phyloP scores from a whole-genome alignment of 2,113 vertebrate genomes.

The Alethe diademata region DNA sequence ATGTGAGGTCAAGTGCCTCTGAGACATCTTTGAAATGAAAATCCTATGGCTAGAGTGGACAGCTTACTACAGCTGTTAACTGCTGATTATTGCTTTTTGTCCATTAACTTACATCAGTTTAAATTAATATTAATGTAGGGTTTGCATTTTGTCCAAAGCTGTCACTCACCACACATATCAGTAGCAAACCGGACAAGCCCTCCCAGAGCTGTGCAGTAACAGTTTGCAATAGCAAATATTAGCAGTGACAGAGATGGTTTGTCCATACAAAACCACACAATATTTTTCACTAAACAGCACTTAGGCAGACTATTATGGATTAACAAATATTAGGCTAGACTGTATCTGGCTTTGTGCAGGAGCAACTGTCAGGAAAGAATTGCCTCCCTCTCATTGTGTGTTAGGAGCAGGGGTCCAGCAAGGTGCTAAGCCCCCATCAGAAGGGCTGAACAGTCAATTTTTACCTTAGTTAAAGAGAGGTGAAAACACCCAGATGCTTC shows the following conservation, averaged over 20 bases:
- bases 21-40: not conserved
- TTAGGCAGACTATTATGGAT: not conserved
- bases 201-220: not conserved
- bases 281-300: not conserved
- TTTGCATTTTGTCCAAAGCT: conserved; percentile 32
- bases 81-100: not conserved
- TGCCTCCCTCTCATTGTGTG: not conserved
- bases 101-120: not conserved
- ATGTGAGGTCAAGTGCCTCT: not conserved
- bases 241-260: not conserved
- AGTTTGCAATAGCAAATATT: not conserved
- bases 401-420: not conserved
- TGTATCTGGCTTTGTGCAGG: not conserved
- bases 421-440: not conserved
- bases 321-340: not conserved
- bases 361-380: not conserved
- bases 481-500: not conserved
- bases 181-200: not conserved
- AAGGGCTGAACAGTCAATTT: not conserved
- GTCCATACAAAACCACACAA: not conserved
- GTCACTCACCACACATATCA: not conserved
- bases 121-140: not conserved
- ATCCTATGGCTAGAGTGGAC: not conserved
- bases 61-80: not conserved
- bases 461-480: not conserved